Conservation (phyloP, 2,888 invertebrate genomes). For the Parascotia fuliginaria region DNA sequence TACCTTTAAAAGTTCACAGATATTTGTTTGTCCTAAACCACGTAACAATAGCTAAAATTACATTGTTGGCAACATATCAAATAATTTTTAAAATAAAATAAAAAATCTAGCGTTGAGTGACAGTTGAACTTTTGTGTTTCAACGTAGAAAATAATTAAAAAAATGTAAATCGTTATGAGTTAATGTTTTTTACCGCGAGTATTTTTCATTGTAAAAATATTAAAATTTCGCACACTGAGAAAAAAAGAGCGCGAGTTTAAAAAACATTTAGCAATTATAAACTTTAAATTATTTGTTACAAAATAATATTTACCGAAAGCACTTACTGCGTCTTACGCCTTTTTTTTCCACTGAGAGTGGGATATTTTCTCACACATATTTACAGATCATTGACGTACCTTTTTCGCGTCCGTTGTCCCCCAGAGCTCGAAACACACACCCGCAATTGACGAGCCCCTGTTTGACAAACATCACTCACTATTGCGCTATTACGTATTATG, state of each 20-base stretch:
- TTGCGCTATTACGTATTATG: conserved; percentile 31
- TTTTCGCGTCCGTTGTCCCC: conserved; percentile 32
- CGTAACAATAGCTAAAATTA: not conserved
- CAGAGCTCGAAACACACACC: conserved; percentile 46
- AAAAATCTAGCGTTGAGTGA: too few relatives aligned
- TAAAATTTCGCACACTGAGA: too few relatives aligned
- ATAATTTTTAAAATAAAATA: not conserved
- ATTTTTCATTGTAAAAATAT: too few relatives aligned
- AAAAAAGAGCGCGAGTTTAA: too few relatives aligned
- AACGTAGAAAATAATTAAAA: too few relatives aligned
- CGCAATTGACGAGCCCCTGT: conserved; percentile 50
- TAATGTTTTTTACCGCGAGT: too few relatives aligned
- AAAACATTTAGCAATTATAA: too few relatives aligned
- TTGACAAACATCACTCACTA: conserved; percentile 47
- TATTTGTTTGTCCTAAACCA: not conserved
- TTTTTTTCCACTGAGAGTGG: not conserved
- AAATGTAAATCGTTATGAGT: too few relatives aligned
- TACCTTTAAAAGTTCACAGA: not conserved
- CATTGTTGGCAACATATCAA: conserved; percentile 4
- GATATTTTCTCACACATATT: not conserved
- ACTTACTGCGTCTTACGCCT: not conserved
- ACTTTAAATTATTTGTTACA: too few relatives aligned
- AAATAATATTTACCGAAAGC: too few relatives aligned
- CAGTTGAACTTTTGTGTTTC: too few relatives aligned
- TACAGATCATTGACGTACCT: conserved; percentile 33